Base-by-base conservation (phyloP, 2,113 vertebrate species). In the Platanista minor region DNA sequence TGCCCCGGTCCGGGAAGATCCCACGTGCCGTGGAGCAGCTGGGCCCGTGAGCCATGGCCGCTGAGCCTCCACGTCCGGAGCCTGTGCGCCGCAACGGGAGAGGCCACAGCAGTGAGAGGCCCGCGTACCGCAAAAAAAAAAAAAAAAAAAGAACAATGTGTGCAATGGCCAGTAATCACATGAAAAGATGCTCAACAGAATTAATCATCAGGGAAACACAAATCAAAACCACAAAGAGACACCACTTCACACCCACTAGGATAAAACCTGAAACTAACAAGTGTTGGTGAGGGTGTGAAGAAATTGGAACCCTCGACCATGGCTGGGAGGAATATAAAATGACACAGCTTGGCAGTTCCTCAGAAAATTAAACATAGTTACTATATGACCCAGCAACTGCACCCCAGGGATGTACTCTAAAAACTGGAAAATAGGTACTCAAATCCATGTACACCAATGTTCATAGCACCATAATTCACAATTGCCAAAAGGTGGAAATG, bases 291-390 rank as follows among this genome's bases (percentile, higher is more conserved):
- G 52, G 20, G 33, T 27, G 31, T 5, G 33, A 71, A 33, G 41
- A 61, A 17, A 27, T 0, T 1, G 2, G 52, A 31, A 15, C 80
- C 61, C 49, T 33, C 2, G 0, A 5, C 10, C 61, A 3, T 11
- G 1, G 18, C 87, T 36, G 59, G 49, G 1, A 27, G 23, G 59
- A 36, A 77, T 0, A 7, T 36, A 36, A 46, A 14, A 43, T 46
- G 43, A 15, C 5, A 41, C 12, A 2, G 46, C 31, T 6, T 25
- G 49, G 52, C 6, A 4, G 69, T 5, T 3, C 39, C 71, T 46
- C 25, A 2, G 3, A 69, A 57, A 17, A 23, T 7, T 15, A 43
- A 31, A 36, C 46, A 6, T 6, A 20, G 33, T 57, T 57, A n/a
- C 36, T 23, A 1, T 1, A 2, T 6, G 61, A 36, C 29, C 83